phyloP scores from a whole-genome alignment of 2,888 invertebrate species.

The Eilema depressum region DNA sequence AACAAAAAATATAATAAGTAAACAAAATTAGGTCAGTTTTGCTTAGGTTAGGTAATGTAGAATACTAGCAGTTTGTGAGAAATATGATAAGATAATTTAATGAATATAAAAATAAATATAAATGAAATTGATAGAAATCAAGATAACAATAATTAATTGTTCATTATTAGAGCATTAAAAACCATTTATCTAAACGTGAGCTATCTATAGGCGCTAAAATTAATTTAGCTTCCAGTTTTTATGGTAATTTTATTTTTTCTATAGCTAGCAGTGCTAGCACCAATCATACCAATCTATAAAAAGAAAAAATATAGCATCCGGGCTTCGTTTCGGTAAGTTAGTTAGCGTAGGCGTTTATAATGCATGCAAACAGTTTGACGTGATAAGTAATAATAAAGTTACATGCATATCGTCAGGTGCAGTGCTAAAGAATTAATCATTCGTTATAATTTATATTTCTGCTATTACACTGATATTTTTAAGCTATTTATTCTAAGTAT shows the following conservation, averaged over 20 bases:
- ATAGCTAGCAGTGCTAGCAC: not conserved
- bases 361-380: slow-evolving; percentile 1
- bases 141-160: not conserved
- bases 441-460: not conserved
- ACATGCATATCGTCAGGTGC: not conserved
- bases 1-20: no score
- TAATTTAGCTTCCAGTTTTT: not conserved
- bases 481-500: not conserved
- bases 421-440: not conserved
- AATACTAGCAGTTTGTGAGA: not conserved
- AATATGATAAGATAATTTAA: not conserved
- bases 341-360: not conserved
- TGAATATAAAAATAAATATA: not conserved
- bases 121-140: not conserved
- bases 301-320: not conserved
- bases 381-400: slow-evolving; percentile 1
- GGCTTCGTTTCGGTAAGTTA: not conserved
- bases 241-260: not conserved
- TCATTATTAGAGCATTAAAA: not conserved
- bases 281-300: not conserved
- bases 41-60: not conserved
- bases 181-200: not conserved
- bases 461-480: not conserved
- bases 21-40: no score
- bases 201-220: not conserved